Evolutionary conservation across 2,888 invertebrate species (phyloP), one percentile per base, ranked within the genome.

Genomic region (Noctua janthina): DNA sequence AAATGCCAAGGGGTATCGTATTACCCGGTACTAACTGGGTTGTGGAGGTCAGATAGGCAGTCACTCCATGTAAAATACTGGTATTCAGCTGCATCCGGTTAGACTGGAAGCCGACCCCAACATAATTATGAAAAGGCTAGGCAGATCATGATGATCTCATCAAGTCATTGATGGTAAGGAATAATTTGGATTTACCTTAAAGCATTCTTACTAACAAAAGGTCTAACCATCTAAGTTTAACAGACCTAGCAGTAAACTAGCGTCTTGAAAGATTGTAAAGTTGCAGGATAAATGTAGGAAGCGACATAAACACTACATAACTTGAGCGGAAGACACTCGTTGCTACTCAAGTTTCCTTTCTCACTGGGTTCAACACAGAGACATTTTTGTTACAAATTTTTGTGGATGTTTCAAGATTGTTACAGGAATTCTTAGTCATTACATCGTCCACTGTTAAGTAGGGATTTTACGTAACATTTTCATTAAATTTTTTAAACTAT

Each of bases 301-400:
- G 79, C 64, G 86, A 79, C 79, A 72, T 85, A 79, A 85, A 79
- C 82, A 85, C 82, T 82, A 85, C 79, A 85, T 85, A 76, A 85
- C 86, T 74, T 68, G 78, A 59, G 68, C 68, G 85, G 82, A 82
- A 85, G 85, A 79, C 74, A 78, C 76, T 82, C 82, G 82, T 74
- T 79, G 59, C 82, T 85, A 64, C 86, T 85, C 86, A 68, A 85
- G 82, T 85, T 85, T 85, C 85, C 86, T 76, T 82, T 85, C 74
- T 66, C 46, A 72, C 46, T 70, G 49, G 56, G 78, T 69, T 82
- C 69, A 85, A 82, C 79, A 69, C 78, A 54, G 76, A 59, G 77
- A 84, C 75, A 74, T 74, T 82, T 84, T 73, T 75, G 86, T 86
- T 59, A 86, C 79, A 71, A 70, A 71, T 81, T 76, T 81, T 74